These are phyloP conservation scores for Maniola jurtina DNA, from an alignment of 1,140 invertebrate species.

Conservation along the genomic window DNA sequence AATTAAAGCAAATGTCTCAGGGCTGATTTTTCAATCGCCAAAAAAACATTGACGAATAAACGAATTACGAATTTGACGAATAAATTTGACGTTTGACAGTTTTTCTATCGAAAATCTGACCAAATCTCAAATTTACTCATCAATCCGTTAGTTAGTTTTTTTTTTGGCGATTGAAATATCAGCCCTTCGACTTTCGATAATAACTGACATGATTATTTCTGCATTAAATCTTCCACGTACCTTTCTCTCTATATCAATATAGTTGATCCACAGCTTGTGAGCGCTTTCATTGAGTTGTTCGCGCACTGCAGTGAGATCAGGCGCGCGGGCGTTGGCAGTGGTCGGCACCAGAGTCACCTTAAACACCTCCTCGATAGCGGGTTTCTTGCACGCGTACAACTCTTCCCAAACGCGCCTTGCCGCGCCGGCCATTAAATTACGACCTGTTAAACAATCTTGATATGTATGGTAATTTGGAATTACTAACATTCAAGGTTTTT, in stretches of 20 bases:
- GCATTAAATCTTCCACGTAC: constrained; percentile 36
- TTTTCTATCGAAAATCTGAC: too few relatives aligned
- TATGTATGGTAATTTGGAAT: not conserved
- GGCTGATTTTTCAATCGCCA: too few relatives aligned
- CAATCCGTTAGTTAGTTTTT: too few relatives aligned
- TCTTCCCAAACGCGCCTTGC: constrained; percentile 98
- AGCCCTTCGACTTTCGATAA: not conserved
- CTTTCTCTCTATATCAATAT: constrained; percentile 93
- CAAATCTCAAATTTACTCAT: too few relatives aligned
- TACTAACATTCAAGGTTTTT: too few relatives aligned
- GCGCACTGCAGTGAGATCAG: constrained; percentile 87
- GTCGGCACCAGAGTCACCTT: constrained; percentile 89
- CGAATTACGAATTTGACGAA: too few relatives aligned
- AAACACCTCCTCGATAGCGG: constrained; percentile 95
- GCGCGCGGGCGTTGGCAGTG: constrained; percentile 86
- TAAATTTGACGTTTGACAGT: too few relatives aligned
- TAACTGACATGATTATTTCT: not conserved
- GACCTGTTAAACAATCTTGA: constrained; percentile 61
- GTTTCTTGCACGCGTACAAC: constrained; percentile 97
- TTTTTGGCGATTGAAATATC: too few relatives aligned
- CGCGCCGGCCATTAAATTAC: constrained; percentile 93
- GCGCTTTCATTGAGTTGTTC: constrained; percentile 93
- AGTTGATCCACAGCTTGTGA: constrained; percentile 92
- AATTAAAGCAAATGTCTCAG: too few relatives aligned
- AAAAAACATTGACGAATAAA: too few relatives aligned